Evolutionary conservation across 2,888 invertebrate species (phyloP), one percentile per base, ranked within the genome.

Genomic region (Mayetiola destructor): DNA sequence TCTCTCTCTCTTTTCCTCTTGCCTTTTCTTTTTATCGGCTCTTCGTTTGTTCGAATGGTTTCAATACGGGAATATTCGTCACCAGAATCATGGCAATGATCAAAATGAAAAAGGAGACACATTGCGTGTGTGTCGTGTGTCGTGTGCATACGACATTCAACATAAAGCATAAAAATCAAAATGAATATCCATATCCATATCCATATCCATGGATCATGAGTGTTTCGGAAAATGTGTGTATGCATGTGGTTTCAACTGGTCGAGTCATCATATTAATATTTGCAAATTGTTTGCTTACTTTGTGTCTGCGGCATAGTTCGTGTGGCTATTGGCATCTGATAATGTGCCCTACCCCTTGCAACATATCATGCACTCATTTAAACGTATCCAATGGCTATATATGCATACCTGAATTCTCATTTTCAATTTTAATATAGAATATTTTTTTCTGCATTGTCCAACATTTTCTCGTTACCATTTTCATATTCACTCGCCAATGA

Each of bases 211-310:
- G 32, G 32, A 10, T 32, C 10, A 10, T 32, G 32, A 32, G 32
- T 10, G 32, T 32, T 6, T 42, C 27, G 23, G 27, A 12, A 48
- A 48, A 48, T 27, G 23, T 27, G n/a, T 27, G 27, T 48, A 27
- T 27, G 12, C 32, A 32, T 23, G 48, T 48, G 23, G 12, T n/a
- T 48, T n/a, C 32, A 23, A 48, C 27, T 48, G 48, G 48, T 27
- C 48, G 48, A 48, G 48, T 48, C 48, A 48, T 48, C 48, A 48
- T 48, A 48, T 48, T 48, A 48, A 48, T 48, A 48, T 48, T 48
- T 48, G 48, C 16, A 23, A n/a, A 48, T 48, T 48, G 48, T 48
- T 48, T 48, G 48, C 48, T 48, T 48, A 48, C 48, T 48, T 48
- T 48, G 27, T 48, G 27, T 48, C 48, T 48, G 48, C 48, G 48